Conservation (phyloP, 2,113 vertebrate genomes). For the Rhinoptilus africanus region DNA sequence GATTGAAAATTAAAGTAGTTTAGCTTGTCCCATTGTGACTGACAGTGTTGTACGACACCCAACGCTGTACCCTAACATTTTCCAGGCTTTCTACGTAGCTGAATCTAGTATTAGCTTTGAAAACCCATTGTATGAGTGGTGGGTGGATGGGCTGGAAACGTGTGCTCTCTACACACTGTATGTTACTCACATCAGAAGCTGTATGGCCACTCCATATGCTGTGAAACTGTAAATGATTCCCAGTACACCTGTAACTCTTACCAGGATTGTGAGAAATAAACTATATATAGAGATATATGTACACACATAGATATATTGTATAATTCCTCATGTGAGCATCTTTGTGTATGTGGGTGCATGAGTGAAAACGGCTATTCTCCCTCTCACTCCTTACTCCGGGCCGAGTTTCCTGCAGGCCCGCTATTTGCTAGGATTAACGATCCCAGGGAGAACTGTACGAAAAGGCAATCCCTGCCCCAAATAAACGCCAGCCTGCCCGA, state of each 20-base stretch:
- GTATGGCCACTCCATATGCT: conserved; percentile 72
- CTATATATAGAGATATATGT: conserved; percentile 61
- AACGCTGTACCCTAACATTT: conserved; percentile 69
- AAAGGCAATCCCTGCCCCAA: neutral
- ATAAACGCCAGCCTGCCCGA: neutral
- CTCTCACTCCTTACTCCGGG: neutral
- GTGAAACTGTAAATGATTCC: conserved; percentile 74
- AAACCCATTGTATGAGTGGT: conserved; percentile 71
- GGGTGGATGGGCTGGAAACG: conserved; percentile 60
- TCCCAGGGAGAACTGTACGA: neutral
- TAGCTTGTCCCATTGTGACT: conserved; percentile 76
- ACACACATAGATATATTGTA: conserved; percentile 51
- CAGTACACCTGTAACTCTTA: conserved; percentile 72
- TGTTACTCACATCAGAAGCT: conserved; percentile 71
- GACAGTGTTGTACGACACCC: conserved; percentile 70
- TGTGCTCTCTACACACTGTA: conserved; percentile 67
- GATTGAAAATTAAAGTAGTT: conserved; percentile 76
- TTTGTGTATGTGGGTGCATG: neutral
- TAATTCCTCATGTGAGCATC: conserved; percentile 47
- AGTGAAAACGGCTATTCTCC: neutral
- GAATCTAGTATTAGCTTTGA: conserved; percentile 74
- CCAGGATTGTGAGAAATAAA: conserved; percentile 75
- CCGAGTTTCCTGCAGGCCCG: neutral
- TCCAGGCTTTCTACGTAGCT: conserved; percentile 68
- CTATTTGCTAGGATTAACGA: neutral